phyloP scores from a whole-genome alignment of 2,797 vertebrate species.

The Malurus leucopterus region DNA sequence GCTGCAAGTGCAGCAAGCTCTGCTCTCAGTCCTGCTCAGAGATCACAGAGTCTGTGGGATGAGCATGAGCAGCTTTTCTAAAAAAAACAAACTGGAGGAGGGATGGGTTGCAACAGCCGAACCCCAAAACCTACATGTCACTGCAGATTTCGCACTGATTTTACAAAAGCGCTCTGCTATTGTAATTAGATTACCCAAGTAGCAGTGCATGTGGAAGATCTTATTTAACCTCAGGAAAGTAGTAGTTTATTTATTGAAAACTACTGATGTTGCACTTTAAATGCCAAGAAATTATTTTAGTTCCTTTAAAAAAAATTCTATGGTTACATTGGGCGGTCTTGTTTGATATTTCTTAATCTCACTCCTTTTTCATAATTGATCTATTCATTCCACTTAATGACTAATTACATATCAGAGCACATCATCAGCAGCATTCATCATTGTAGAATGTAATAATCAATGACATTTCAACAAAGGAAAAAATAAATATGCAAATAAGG shows the following conservation, averaged over 20 bases:
- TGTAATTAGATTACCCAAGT: slow-evolving; percentile 73
- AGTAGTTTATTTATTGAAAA: slow-evolving; percentile 76
- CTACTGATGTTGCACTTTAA: slow-evolving; percentile 77
- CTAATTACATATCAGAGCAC: slow-evolving; percentile 98
- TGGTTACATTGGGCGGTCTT: slow-evolving; percentile 79
- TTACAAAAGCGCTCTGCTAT: slow-evolving; percentile 43
- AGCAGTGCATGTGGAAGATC: slow-evolving; percentile 65
- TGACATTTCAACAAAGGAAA: slow-evolving; percentile 99
- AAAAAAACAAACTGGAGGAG: not conserved
- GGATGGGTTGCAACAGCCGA: rapidly evolving
- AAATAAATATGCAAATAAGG: slow-evolving; percentile 99
- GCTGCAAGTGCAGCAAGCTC: not conserved
- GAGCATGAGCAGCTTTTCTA: not conserved
- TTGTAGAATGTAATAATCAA: slow-evolving; percentile 99
- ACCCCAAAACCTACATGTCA: not conserved
- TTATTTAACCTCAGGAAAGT: slow-evolving; percentile 71
- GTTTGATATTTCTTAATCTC: slow-evolving; percentile 92
- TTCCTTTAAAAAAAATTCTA: slow-evolving; percentile 68
- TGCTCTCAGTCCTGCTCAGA: slow-evolving; percentile 10
- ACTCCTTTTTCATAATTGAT: slow-evolving; percentile 94
- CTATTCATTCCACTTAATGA: slow-evolving; percentile 99
- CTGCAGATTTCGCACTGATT: slow-evolving; percentile 10
- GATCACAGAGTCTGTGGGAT: not conserved
- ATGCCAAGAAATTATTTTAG: slow-evolving; percentile 77
- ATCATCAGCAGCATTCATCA: slow-evolving; percentile 98